These are phyloP conservation scores for Podotricha telesiphe DNA, from an alignment of 2,888 invertebrate species.

Conservation along the genomic window DNA sequence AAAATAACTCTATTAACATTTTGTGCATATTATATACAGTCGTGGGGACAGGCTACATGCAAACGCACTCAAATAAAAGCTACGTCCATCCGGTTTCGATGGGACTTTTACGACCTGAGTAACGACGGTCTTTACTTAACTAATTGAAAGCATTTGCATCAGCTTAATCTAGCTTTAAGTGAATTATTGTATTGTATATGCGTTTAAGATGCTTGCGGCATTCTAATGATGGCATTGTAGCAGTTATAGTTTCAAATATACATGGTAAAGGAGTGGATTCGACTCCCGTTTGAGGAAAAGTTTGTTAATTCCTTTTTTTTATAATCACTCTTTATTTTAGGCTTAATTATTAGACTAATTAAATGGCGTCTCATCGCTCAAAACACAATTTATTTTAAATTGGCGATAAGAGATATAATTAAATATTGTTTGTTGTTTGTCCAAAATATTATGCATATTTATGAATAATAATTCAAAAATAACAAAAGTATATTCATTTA, in stretches of 20 bases:
- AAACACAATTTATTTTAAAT: too few relatives aligned
- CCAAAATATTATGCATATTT: too few relatives aligned
- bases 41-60: neutral
- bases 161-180: slow-evolving; percentile 13
- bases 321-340: too few relatives aligned
- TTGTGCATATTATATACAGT: neutral
- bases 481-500: too few relatives aligned
- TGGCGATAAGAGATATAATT: too few relatives aligned
- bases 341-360: too few relatives aligned
- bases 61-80: slow-evolving; percentile 2
- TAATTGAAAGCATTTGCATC: slow-evolving; percentile 20
- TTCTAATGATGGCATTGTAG: neutral
- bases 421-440: too few relatives aligned
- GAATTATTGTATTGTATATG: slow-evolving; percentile 6
- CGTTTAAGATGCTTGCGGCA: neutral
- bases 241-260: too few relatives aligned
- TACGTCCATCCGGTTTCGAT: slow-evolving; percentile 17
- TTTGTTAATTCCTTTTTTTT: too few relatives aligned
- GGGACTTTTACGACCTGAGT: slow-evolving; percentile 19
- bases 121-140: slow-evolving; percentile 19
- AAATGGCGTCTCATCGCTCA: too few relatives aligned
- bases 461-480: too few relatives aligned
- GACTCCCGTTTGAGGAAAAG: neutral
- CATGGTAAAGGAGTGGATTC: neutral
- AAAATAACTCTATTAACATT: neutral